A percentile compares a stretch with the other conserved stretches of the same genome.
Evolutionary conservation across 2,888 invertebrate genomes (phyloP).

Genomic region (Ctena decussata): DNA sequence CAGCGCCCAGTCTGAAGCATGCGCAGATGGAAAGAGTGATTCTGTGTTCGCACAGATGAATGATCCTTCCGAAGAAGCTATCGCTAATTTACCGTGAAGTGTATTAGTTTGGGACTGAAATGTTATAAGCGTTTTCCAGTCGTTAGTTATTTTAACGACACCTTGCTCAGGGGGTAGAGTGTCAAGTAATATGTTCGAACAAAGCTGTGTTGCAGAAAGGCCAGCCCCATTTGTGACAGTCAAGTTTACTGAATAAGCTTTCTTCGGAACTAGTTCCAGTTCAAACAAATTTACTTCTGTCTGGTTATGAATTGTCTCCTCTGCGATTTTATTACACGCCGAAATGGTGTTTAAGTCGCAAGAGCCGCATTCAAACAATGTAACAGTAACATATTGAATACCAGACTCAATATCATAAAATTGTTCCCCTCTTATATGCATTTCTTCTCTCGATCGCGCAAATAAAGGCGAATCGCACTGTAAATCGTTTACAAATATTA

Average conservation of each 20-base stretch:
- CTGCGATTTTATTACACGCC: constrained; percentile 34
- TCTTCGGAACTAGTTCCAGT: constrained; percentile 37
- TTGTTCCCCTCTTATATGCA: constrained; percentile 44
- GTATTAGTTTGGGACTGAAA: constrained; percentile 57
- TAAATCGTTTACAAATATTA: constrained; percentile 45
- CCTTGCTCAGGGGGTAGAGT: constrained; percentile 56
- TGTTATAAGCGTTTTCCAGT: constrained; percentile 43
- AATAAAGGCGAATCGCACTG: constrained; percentile 25
- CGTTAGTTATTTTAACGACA: constrained; percentile 56
- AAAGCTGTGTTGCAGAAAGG: constrained; percentile 25
- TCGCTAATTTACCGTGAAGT: constrained; percentile 53
- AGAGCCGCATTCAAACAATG: constrained; percentile 19
- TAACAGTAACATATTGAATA: constrained; percentile 22
- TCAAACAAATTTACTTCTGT: constrained; percentile 63
- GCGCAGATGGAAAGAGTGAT: constrained; percentile 23
- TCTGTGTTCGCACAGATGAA: constrained; percentile 51
- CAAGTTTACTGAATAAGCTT: constrained; percentile 54
- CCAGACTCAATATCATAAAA: constrained; percentile 57
- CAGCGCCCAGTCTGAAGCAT: not conserved
- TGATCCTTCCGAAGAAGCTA: constrained; percentile 49
- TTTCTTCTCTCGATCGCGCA: constrained; percentile 30
- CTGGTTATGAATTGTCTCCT: constrained; percentile 38
- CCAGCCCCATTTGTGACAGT: constrained; percentile 62
- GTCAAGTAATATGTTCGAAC: constrained; percentile 57
- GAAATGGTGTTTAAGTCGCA: not conserved